A percentile compares a stretch with the other conserved stretches of the same genome.
phyloP scores from a whole-genome alignment of 2,888 invertebrate species.

The Dasypolia templi region DNA sequence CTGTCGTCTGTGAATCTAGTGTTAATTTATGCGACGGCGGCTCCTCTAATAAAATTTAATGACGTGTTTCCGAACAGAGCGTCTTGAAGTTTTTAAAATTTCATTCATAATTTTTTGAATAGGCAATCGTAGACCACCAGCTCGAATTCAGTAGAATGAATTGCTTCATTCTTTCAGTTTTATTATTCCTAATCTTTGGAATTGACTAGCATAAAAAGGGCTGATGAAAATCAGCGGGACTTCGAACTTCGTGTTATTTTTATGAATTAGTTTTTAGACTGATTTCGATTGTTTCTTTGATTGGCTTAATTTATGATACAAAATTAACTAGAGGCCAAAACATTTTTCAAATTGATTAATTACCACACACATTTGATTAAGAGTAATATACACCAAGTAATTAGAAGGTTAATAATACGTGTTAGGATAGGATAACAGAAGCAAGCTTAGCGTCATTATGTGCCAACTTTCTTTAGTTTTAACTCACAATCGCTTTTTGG shows the following conservation, averaged over 20 bases:
- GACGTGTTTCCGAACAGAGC: constrained; percentile 67
- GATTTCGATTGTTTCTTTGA: constrained; percentile 29
- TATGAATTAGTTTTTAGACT: constrained; percentile 20
- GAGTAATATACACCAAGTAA: neutral
- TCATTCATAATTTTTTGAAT: constrained; percentile 64
- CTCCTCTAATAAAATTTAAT: constrained; percentile 72
- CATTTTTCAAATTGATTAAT: neutral
- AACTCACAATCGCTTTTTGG: neutral
- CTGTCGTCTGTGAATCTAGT: constrained; percentile 81
- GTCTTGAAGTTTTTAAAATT: constrained; percentile 61
- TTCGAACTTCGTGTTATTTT: constrained; percentile 19
- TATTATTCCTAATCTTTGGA: constrained; percentile 47
- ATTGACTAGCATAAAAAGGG: constrained; percentile 53
- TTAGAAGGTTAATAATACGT: neutral
- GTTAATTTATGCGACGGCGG: constrained; percentile 78
- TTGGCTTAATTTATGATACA: constrained; percentile 34
- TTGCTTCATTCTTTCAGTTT: constrained; percentile 61
- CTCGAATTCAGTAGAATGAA: constrained; percentile 46
- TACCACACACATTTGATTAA: neutral
- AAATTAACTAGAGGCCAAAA: neutral
- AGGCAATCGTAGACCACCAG: constrained; percentile 53
- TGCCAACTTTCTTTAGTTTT: neutral
- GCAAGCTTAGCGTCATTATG: neutral
- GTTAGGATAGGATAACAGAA: neutral
- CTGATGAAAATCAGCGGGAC: constrained; percentile 31